Evolutionary conservation across 2,888 invertebrate genomes (phyloP).

Genomic region (Epinotia bilunana): DNA sequence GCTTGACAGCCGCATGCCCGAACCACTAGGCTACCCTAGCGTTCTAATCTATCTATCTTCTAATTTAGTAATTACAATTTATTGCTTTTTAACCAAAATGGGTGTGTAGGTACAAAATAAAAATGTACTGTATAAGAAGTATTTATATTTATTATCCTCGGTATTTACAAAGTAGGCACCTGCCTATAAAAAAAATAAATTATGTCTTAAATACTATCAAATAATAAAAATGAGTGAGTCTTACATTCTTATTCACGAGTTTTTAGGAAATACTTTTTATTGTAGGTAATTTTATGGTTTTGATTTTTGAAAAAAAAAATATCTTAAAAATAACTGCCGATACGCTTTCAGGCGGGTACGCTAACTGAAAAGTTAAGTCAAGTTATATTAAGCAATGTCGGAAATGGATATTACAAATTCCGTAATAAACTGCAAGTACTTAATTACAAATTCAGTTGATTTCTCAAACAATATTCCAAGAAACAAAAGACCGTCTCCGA

Average conservation of each 20-base stretch:
- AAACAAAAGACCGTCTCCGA: constrained; percentile 16
- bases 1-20: too few relatives aligned
- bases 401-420: background rate
- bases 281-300: background rate
- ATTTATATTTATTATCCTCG: constrained; percentile 12
- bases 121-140: background rate
- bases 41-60: too few relatives aligned
- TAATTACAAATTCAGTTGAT: constrained; percentile 35
- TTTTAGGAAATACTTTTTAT: background rate
- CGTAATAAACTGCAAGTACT: background rate
- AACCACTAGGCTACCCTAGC: too few relatives aligned
- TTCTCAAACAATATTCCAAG: background rate
- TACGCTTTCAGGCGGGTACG: too few relatives aligned
- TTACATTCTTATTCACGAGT: background rate
- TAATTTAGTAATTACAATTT: too few relatives aligned
- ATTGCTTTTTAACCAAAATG: background rate
- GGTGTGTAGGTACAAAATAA: background rate
- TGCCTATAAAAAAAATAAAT: background rate
- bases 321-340: too few relatives aligned
- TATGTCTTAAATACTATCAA: constrained; percentile 3
- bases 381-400: background rate
- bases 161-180: constrained; percentile 42
- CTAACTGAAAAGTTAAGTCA: too few relatives aligned
- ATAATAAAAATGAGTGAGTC: constrained; percentile 2
- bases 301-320: too few relatives aligned